A percentile compares a stretch with the other conserved stretches of the same genome.
Conservation (phyloP, 1,140 invertebrate species). For the Drosophila suzukii region DNA sequence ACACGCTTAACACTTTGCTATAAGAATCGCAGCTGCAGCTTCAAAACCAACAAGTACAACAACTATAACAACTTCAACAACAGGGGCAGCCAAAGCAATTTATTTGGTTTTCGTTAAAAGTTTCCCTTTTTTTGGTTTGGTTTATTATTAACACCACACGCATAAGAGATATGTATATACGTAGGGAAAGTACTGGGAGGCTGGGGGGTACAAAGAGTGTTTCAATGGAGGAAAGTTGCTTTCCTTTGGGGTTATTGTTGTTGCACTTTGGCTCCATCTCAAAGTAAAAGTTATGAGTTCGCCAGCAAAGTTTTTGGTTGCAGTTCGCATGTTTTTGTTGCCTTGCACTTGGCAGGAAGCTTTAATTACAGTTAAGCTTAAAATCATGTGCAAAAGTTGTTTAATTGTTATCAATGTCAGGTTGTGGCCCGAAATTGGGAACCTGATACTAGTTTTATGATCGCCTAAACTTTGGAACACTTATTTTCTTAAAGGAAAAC, state of each 20-base stretch:
- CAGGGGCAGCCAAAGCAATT: slow-evolving; percentile 48
- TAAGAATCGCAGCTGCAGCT: slow-evolving; percentile 66
- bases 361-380: slow-evolving; percentile 81
- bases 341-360: slow-evolving; percentile 59
- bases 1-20: slow-evolving; percentile 72
- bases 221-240: slow-evolving; percentile 58
- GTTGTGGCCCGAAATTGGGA: slow-evolving; percentile 11
- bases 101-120: slow-evolving; percentile 66
- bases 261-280: slow-evolving; percentile 64
- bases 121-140: slow-evolving; percentile 62
- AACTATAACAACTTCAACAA: slow-evolving; percentile 21
- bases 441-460: background rate
- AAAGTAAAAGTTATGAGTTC: slow-evolving; percentile 81
- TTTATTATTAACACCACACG: slow-evolving; percentile 71
- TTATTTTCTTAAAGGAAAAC: no score
- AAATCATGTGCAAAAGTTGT: slow-evolving; percentile 77
- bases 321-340: slow-evolving; percentile 42
- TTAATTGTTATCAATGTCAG: slow-evolving; percentile 75
- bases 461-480: slow-evolving; percentile 2
- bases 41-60: slow-evolving; percentile 9
- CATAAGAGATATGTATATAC: slow-evolving; percentile 6
- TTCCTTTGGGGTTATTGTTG: slow-evolving; percentile 61
- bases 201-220: background rate
- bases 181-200: slow-evolving; percentile 1
- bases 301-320: slow-evolving; percentile 53